Base-by-base conservation (phyloP, 1,140 invertebrate species). In the Bombus vancouverensis region DNA sequence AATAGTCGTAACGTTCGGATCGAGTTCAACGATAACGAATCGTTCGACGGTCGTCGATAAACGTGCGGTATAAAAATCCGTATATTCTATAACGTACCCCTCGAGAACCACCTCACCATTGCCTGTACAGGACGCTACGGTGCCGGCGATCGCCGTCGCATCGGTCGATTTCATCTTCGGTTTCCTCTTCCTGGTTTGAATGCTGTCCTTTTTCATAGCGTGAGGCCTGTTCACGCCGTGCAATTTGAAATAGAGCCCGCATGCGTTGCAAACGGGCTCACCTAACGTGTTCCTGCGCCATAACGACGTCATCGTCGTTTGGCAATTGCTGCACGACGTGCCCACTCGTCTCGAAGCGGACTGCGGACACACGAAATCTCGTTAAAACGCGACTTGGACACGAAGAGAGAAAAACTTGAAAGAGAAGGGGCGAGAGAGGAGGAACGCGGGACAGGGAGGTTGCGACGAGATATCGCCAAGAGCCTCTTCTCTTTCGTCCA, bases 201-300 rank as follows among this genome's bases (percentile, higher is more conserved):
- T 99, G 65, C 97, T 97, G 92, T 99, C 98, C 95, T 99, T 99
- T 95, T 99, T 99, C 99, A 99, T 99, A 15, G 98, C 96, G 68
- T 98, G 91, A 0, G 99, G 99, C 72, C 98, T 95, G 91, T 97
- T 97, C 83, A 99, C 97, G 83, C 96, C 97, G 94, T 99, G 99
- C 85, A 99, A 95, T 95, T 98, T 99, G 95, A 95, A 98, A 95
- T 98, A 98, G 13, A 99, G 96, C 37, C 98, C 98, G 92, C 98
- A 99, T 22, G 98, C 98, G 94, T 98, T 99, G 94, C 98, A 98
- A 8, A 98, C 98, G 8, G 98, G 98, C 93, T 98, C 98, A 34
- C 98, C 98, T 91, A 97, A 96, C 92, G 98, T 97, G 94, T 98
- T 98, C 88, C 98, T 95, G 79, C 98, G 95, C 98, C 98, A 98